Evolutionary conservation across 2,888 invertebrate species (phyloP).

Genomic region (Pandemis cinnamomeana): DNA sequence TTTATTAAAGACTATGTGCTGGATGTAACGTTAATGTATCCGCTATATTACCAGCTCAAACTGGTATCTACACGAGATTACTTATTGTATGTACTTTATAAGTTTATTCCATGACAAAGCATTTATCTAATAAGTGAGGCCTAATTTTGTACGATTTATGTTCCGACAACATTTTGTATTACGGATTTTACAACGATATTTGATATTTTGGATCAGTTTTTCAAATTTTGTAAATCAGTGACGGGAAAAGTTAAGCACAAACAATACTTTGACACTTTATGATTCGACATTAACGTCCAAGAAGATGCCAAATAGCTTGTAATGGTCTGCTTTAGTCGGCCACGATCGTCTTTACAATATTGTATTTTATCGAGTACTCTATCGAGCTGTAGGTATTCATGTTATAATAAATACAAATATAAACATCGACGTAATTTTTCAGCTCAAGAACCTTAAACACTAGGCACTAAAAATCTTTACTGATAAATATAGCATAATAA

Average conservation of each 20-base stretch:
- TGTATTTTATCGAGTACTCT: slow-evolving; percentile 56
- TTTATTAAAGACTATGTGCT: slow-evolving; percentile 69
- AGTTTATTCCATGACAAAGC: slow-evolving; percentile 78
- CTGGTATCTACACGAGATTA: slow-evolving; percentile 54
- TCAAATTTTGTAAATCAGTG: slow-evolving; percentile 26
- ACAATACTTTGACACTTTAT: slow-evolving; percentile 60
- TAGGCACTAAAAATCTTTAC: slow-evolving; percentile 60
- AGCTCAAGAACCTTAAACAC: slow-evolving; percentile 66
- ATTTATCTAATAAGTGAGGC: slow-evolving; percentile 78
- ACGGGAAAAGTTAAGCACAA: slow-evolving; percentile 58
- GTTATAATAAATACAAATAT: slow-evolving; percentile 49
- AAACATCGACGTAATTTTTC: slow-evolving; percentile 47
- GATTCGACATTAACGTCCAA: slow-evolving; percentile 76
- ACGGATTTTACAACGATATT: slow-evolving; percentile 57
- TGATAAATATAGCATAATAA: slow-evolving; percentile 65
- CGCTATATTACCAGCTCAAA: slow-evolving; percentile 20
- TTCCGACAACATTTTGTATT: slow-evolving; percentile 58
- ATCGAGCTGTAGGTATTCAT: slow-evolving; percentile 52
- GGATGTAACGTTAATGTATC: slow-evolving; percentile 46
- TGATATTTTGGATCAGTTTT: slow-evolving; percentile 49
- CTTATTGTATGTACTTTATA: slow-evolving; percentile 67
- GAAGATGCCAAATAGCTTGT: slow-evolving; percentile 82
- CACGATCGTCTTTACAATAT: slow-evolving; percentile 54
- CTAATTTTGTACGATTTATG: slow-evolving; percentile 72
- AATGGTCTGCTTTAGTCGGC: slow-evolving; percentile 61